Percentiles rank a stretch among this genome's conserved stretches.
Conservation (phyloP, 2,113 vertebrate species). For the Brachionichthys hirsutus region DNA sequence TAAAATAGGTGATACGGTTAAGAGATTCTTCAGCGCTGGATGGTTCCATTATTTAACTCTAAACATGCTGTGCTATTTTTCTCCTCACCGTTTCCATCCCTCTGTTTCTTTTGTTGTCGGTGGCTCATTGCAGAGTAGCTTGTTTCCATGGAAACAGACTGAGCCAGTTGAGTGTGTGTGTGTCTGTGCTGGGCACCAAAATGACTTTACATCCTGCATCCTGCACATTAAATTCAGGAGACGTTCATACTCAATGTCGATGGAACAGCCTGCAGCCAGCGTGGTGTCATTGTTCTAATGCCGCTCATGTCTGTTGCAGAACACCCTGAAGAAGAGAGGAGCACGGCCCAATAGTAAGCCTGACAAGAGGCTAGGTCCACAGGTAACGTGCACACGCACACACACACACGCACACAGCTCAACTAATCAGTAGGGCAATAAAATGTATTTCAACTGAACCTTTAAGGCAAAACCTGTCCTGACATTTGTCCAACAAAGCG, state of each 20-base stretch:
- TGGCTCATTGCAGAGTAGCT: conserved; percentile 48
- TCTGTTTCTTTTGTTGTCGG: conserved; percentile 43
- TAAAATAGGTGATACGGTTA: background rate
- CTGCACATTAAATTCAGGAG: background rate
- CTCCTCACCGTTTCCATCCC: conserved; percentile 17
- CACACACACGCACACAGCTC: conserved; percentile 10
- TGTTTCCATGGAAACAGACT: conserved; percentile 76
- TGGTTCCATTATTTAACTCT: background rate
- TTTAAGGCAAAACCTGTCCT: background rate
- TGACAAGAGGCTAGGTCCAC: conserved; percentile 87
- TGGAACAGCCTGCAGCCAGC: background rate
- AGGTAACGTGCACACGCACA: conserved; percentile 76
- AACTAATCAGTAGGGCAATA: background rate
- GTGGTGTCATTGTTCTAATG: conserved; percentile 17
- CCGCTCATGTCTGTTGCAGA: conserved; percentile 75
- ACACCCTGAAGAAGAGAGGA: conserved; percentile 91
- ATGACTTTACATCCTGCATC: conserved; percentile 9
- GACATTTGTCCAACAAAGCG: too few species aligned
- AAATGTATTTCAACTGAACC: background rate
- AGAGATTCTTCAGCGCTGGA: background rate
- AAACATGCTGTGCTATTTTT: background rate
- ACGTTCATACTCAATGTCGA: background rate
- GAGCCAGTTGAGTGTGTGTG: conserved; percentile 51
- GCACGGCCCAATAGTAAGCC: conserved; percentile 87
- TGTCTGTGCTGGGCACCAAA: conserved; percentile 40